Evolutionary conservation across 2,888 invertebrate species (phyloP).

Genomic region (Drosophila nigritarsus): DNA sequence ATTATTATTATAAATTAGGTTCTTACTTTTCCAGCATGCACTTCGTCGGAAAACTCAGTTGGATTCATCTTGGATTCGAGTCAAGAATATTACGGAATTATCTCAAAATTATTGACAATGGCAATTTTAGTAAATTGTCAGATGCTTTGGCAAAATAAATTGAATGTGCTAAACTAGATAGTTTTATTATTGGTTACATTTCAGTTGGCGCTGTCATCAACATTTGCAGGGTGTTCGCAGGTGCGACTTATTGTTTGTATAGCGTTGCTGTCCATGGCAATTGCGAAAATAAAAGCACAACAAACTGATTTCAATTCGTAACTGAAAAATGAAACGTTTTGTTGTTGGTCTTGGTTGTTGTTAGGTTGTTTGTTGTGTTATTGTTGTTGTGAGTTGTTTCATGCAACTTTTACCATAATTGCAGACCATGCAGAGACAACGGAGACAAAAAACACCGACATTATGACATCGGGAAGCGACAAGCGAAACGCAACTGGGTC

Average conservation of each 20-base stretch:
- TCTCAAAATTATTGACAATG: not conserved
- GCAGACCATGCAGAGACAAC: conserved; percentile 52
- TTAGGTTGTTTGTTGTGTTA: conserved; percentile 22
- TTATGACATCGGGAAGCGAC: conserved; percentile 79
- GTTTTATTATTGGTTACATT: not conserved
- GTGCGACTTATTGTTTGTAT: conserved; percentile 17
- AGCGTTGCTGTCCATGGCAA: conserved; percentile 28
- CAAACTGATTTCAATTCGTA: conserved; percentile 63
- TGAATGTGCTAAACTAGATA: not conserved
- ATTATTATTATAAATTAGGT: not conserved
- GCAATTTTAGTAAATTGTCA: not conserved
- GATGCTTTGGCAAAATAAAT: not conserved
- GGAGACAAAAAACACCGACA: conserved; percentile 54
- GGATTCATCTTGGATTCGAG: not conserved
- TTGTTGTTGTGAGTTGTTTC: conserved; percentile 51
- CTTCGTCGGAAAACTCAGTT: not conserved
- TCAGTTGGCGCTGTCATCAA: not conserved
- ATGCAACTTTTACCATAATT: conserved; percentile 80
- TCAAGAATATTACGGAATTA: not conserved
- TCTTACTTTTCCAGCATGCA: not conserved
- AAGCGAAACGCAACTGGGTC: conserved; percentile 74
- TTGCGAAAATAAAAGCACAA: conserved; percentile 61
- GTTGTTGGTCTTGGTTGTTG: conserved; percentile 43
- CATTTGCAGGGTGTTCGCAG: conserved; percentile 11
- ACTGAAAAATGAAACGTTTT: conserved; percentile 71